Base-by-base conservation (phyloP, 2,888 invertebrate species). In the Alloplasta piceator region DNA sequence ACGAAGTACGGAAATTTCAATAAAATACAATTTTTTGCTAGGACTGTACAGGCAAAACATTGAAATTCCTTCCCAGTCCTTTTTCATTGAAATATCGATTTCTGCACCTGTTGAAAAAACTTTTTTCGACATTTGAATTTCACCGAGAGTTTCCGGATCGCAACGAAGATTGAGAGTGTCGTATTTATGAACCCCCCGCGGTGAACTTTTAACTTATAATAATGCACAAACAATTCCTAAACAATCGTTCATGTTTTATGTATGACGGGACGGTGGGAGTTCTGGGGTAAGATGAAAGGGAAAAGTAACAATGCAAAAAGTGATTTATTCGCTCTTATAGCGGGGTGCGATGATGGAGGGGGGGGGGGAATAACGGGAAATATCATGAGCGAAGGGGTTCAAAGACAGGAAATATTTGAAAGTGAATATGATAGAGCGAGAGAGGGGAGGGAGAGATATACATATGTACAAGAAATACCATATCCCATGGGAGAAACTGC, bases 361-460 rank as follows among this genome's bases (percentile, higher is more conserved):
- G 16, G 48, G 48, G n/a, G 5, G 41, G 56, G 26, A 50, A 52
- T 48, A 48, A 48, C 43, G 48, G 56, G 64, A 74, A 68, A 67
- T n/a, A 71, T 50, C 6, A 41, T 50, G 58, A 63, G 14, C 9
- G 38, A 26, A 48, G 39, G 67, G 38, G 38, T 55, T 72, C 55
- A 39, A 48, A 56, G 55, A 12, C 56, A 36, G 14, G 6, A 63
- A 58, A 67, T 26, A 60, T 67, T 48, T 60, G 46, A 78, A 77
- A 71, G 72, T 78, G 74, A 71, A 77, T 70, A 3, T 26, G 79
- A 74, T 52, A 80, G 67, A 74, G 61, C 56, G 63, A 75, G 43
- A 52, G 26, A 52, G 6, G 12, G 14, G 55, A 9, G 43, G 48
- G 55, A n/a, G n/a, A n/a, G 7, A 68, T 16, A 14, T 60, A 43